Base-by-base conservation (phyloP, 1,140 invertebrate species). In the Chironomus striatipennis region DNA sequence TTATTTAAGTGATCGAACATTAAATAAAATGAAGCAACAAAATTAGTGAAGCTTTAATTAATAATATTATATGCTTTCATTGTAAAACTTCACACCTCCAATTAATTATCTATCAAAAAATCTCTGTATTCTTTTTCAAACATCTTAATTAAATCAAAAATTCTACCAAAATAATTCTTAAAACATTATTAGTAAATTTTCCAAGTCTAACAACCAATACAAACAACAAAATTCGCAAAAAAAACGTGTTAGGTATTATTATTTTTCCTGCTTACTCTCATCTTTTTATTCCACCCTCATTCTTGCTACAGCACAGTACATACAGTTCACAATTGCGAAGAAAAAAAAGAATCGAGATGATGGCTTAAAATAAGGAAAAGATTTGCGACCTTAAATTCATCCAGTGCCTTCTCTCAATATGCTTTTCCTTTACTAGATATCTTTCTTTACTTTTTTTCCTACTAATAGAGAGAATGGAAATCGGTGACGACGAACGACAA, bases 301-400 rank as follows among this genome's bases (percentile, higher is more conserved):
- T 1, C 47, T 57, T 57, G 12, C 47, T n/a, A 57, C n/a, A 57
- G 12, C 12, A 57, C 12, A n/a, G 47, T 57, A 34, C 24, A 34
- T 34, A 34, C 24, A 34, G 24, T 34, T 34, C 24, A 34, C 47
- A n/a, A 57, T 57, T n/a, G 10, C 9, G n/a, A 4, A 34, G 5
- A 34, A 34, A 34, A 34, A 34, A 34, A 34, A 1, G 24, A 34
- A n/a, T n/a, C n/a, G n/a, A 15, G 47, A 57, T 57, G 47, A 57
- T 57, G 12, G 47, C 12, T 34, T 34, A 34, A 34, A 34, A 34
- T 1, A 57, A n/a, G 47, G 4, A 57, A 57, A 57, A 57, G 47
- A 57, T 57, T 57, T 57, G 47, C n/a, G 47, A 57, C 47, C 47
- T 57, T 15, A 57, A 57, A 57, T 57, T 57, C 47, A 57, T 57